phyloP scores from a whole-genome alignment of 2,888 invertebrate genomes.

The Hydroisotoma schaefferi region DNA sequence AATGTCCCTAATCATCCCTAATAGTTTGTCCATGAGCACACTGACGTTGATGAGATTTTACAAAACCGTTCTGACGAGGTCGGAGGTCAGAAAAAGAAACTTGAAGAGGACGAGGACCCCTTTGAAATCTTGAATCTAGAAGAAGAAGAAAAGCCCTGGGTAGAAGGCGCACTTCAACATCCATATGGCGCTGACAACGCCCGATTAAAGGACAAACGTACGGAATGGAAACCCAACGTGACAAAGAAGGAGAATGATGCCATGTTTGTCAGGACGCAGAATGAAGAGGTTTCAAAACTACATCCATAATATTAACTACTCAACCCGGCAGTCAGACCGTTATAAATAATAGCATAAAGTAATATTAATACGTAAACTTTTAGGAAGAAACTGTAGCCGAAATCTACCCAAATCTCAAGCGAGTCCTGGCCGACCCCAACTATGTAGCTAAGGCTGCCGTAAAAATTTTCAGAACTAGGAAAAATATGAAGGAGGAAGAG shows the following conservation, averaged over 20 bases:
- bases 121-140: slow-evolving; percentile 2
- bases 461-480: slow-evolving; percentile 22
- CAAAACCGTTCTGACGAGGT: neutral
- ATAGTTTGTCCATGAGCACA: slow-evolving; percentile 19
- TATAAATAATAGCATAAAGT: neutral
- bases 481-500: slow-evolving; percentile 38
- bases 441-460: slow-evolving; percentile 15
- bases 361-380: too few relatives aligned
- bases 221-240: too few relatives aligned
- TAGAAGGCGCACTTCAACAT: too few relatives aligned
- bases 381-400: slow-evolving; percentile 8
- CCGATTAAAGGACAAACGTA: too few relatives aligned
- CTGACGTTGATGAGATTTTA: slow-evolving; percentile 18
- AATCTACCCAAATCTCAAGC: slow-evolving; percentile 13
- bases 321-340: neutral
- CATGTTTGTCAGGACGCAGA: slow-evolving; percentile 7
- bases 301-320: too few relatives aligned
- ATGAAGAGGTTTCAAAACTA: too few relatives aligned
- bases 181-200: too few relatives aligned
- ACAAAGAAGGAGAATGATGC: neutral
- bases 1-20: neutral
- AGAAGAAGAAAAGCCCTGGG: neutral
- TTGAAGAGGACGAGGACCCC: slow-evolving; percentile 7
- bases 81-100: neutral
- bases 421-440: slow-evolving; percentile 10